Conservation (phyloP, 2,888 invertebrate species). For the Eupithecia exiguata region DNA sequence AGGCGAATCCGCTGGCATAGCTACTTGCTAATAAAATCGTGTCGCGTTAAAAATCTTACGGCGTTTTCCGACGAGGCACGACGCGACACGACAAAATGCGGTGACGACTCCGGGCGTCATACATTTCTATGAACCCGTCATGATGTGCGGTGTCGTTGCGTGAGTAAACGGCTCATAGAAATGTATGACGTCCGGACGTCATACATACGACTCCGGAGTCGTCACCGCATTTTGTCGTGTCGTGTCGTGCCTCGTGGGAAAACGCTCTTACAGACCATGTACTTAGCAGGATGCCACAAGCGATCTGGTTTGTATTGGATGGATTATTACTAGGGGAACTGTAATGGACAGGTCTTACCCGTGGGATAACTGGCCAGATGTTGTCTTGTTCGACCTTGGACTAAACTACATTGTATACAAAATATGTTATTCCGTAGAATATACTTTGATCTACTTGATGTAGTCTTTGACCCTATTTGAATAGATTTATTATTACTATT, state of each 20-base stretch:
- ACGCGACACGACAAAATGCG: too few species aligned
- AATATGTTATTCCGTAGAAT: neutral
- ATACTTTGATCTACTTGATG: neutral
- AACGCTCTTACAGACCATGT: neutral
- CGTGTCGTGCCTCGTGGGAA: too few species aligned
- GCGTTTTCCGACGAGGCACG: too few species aligned
- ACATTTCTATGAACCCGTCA: too few species aligned
- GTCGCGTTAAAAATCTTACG: neutral
- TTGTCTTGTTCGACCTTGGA: slow-evolving; percentile 20
- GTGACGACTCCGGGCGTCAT: too few species aligned
- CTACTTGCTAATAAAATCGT: neutral
- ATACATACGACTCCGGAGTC: too few species aligned
- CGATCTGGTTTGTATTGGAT: slow-evolving; percentile 24
- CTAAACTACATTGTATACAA: neutral
- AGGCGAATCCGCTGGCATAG: neutral
- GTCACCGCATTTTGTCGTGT: too few species aligned
- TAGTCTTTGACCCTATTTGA: neutral
- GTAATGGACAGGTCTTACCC: slow-evolving; percentile 33
- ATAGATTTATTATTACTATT: too few species aligned
- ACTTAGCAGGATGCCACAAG: neutral
- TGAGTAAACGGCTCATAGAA: too few species aligned
- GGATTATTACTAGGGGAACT: slow-evolving; percentile 26
- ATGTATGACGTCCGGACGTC: too few species aligned
- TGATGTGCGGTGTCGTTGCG: too few species aligned
- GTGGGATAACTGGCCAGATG: slow-evolving; percentile 30